Percentiles rank a stretch among this genome's conserved stretches.
Conservation (phyloP, 2,113 vertebrate species). For the Laterallus jamaicensis region DNA sequence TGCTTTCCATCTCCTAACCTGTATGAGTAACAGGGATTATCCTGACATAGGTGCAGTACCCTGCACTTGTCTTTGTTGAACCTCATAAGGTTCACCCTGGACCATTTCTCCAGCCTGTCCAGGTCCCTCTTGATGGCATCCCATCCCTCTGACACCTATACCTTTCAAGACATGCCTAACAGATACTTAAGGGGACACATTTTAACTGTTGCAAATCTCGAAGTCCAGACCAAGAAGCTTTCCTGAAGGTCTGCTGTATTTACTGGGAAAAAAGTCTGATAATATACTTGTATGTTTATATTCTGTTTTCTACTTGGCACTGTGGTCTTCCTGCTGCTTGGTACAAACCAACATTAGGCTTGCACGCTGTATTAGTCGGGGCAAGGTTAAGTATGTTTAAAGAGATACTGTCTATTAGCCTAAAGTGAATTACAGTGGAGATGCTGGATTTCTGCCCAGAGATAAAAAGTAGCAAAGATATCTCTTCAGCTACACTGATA, state of each 20-base stretch:
- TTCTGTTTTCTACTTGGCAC: background rate
- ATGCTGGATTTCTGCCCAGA: slow-evolving; percentile 54
- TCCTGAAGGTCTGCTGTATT: background rate
- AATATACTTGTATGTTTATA: background rate
- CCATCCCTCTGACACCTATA: background rate
- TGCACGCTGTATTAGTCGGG: background rate
- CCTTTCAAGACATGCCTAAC: background rate
- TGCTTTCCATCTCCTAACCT: no score
- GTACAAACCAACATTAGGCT: background rate
- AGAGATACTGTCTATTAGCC: slow-evolving; percentile 24
- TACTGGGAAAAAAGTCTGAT: background rate
- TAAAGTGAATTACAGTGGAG: slow-evolving; percentile 4
- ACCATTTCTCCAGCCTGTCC: no score
- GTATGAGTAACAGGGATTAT: no score
- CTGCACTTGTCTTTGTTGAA: no score
- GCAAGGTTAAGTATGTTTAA: slow-evolving; percentile 41
- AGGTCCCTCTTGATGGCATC: no score
- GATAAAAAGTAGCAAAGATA: slow-evolving; percentile 30
- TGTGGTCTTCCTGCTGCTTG: background rate
- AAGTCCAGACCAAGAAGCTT: background rate
- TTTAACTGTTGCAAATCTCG: background rate
- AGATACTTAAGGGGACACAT: background rate
- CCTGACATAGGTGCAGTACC: no score
- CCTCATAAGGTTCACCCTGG: no score
- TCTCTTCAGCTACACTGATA: slow-evolving; percentile 7